Percentiles rank a stretch among this genome's conserved stretches.
Conservation (phyloP, 2,113 vertebrate species). For the Chloropsis hardwickii region DNA sequence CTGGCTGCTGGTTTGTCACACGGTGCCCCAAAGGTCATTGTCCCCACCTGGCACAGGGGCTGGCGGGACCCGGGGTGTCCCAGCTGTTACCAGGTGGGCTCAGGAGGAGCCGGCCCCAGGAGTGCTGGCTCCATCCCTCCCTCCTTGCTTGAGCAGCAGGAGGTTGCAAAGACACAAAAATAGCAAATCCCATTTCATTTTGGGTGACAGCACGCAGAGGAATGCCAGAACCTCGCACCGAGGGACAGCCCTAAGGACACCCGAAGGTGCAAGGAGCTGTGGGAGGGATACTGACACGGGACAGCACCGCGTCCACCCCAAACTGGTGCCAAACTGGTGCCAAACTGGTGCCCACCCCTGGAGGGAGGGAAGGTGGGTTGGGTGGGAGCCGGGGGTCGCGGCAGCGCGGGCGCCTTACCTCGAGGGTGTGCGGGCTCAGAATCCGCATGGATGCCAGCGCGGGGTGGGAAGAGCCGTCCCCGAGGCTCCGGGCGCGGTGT, state of each 20-base stretch:
- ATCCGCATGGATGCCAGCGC: background rate
- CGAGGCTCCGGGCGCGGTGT: fast-evolving
- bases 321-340: fast-evolving
- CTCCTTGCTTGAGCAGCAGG: background rate
- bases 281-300: fast-evolving
- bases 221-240: fast-evolving
- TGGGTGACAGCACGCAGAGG: fast-evolving
- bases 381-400: background rate
- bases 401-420: background rate
- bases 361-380: background rate
- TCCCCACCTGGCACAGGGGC: fast-evolving
- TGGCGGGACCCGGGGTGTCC: fast-evolving
- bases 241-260: fast-evolving
- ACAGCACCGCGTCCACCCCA: fast-evolving
- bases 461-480: background rate
- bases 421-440: background rate
- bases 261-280: background rate
- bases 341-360: too few relatives aligned
- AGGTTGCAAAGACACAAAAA: background rate
- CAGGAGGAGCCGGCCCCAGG: background rate
- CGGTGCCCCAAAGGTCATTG: fast-evolving
- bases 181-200: background rate
- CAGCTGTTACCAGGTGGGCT: background rate
- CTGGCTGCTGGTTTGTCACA: fast-evolving
- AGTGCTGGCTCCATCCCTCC: background rate